Conservation (phyloP, 2,797 vertebrate genomes). For the Anas flavirostris region DNA sequence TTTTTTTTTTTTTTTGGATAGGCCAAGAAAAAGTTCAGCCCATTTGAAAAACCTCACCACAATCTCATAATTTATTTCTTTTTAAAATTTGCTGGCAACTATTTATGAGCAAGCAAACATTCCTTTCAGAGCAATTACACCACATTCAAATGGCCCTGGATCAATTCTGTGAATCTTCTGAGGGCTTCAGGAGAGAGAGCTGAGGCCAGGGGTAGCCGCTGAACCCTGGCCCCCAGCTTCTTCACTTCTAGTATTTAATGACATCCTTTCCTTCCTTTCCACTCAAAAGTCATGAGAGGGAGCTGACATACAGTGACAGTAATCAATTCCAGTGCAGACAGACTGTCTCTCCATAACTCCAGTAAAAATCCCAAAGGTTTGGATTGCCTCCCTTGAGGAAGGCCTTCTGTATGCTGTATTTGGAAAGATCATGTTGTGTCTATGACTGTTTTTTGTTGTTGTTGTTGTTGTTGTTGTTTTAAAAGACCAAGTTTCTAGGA, state of each 20-base stretch:
- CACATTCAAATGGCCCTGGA: slow-evolving; percentile 30
- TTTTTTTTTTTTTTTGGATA: background rate
- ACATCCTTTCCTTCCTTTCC: slow-evolving; percentile 32
- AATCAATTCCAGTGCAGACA: slow-evolving; percentile 70
- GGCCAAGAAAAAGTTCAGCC: background rate
- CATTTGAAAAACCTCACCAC: background rate
- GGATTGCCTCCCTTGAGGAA: slow-evolving; percentile 12
- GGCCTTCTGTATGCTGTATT: slow-evolving; percentile 10
- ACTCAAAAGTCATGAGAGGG: slow-evolving; percentile 1
- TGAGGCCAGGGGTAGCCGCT: background rate
- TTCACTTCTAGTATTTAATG: slow-evolving; percentile 41
- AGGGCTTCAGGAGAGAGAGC: slow-evolving; percentile 16
- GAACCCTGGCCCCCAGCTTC: background rate
- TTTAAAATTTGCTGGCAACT: background rate
- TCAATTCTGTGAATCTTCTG: slow-evolving; percentile 35
- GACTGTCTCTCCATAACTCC: slow-evolving; percentile 31
- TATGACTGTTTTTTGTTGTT: background rate
- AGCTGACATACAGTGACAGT: slow-evolving; percentile 64
- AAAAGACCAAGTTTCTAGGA: background rate
- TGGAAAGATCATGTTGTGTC: background rate
- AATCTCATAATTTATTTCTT: background rate
- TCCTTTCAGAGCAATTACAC: slow-evolving; percentile 18
- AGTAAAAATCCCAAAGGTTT: slow-evolving; percentile 57
- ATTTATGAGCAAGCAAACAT: background rate
- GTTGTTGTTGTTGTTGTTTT: background rate